Conservation (phyloP, 2,113 vertebrate genomes). For the Panurus biarmicus region DNA sequence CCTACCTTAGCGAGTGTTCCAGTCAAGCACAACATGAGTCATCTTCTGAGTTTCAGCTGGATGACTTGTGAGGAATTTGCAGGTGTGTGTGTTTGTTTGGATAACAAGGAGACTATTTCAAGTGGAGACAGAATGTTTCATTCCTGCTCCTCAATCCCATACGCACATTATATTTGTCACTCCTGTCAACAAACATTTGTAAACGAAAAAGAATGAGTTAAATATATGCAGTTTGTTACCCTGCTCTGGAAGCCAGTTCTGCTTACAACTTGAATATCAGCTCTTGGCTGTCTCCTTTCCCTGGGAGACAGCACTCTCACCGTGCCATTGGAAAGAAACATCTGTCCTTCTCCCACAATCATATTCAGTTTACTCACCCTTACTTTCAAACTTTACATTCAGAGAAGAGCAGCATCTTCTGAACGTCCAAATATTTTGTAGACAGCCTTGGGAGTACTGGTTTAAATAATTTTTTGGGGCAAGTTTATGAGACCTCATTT, state of each 20-base stretch:
- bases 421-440: not conserved
- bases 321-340: not conserved
- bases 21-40: not conserved
- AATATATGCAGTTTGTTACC: not conserved
- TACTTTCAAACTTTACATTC: not conserved
- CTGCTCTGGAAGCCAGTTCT: not conserved
- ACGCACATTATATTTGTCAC: not conserved
- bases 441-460: not conserved
- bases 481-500: not conserved
- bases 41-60: not conserved
- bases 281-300: not conserved
- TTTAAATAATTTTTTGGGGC: not conserved
- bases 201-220: conserved; percentile 40
- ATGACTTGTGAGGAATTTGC: not conserved
- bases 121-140: conserved; percentile 26
- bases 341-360: not conserved
- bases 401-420: not conserved
- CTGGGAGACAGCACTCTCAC: not conserved
- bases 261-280: not conserved
- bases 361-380: not conserved
- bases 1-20: not conserved
- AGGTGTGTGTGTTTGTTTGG: conserved; percentile 48
- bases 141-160: not conserved
- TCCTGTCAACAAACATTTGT: conserved; percentile 39
- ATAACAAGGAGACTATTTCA: not conserved